A percentile compares a stretch with the other conserved stretches of the same genome.
These are phyloP conservation scores for Oxyteleia sp. DNA, from an alignment of 2,888 invertebrate species.

Conservation along the genomic window DNA sequence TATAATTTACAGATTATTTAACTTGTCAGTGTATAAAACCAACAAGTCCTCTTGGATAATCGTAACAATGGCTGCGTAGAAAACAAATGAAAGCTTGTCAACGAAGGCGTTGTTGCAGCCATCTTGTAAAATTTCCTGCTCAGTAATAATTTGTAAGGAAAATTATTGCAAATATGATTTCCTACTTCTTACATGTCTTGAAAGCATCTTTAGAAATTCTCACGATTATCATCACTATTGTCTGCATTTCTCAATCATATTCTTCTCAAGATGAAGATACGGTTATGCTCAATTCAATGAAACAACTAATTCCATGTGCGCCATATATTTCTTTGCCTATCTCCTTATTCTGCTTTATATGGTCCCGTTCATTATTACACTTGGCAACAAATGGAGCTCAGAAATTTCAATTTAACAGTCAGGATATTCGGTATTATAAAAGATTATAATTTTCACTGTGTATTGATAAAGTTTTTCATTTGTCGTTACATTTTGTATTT, in stretches of 20 bases:
- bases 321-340: conserved; percentile 24
- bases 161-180: conserved; percentile 63
- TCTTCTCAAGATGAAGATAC: conserved; percentile 66
- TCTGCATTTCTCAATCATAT: conserved; percentile 67
- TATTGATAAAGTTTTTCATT: too few relatives aligned
- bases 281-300: conserved; percentile 51
- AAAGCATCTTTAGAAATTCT: conserved; percentile 47
- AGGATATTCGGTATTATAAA: too few relatives aligned
- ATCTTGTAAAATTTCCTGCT: conserved; percentile 45
- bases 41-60: conserved; percentile 12
- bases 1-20: too few relatives aligned
- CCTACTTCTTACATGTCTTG: conserved; percentile 52
- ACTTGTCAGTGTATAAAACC: too few relatives aligned
- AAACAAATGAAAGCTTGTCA: conserved; percentile 49
- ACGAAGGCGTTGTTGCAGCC: conserved; percentile 33
- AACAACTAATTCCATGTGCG: conserved; percentile 38
- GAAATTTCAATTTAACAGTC: conserved; percentile 6
- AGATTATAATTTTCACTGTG: too few relatives aligned
- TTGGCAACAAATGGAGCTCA: not conserved
- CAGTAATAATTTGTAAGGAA: conserved; percentile 58
- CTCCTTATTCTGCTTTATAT: conserved; percentile 13
- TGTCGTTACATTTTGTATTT: too few relatives aligned
- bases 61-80: conserved; percentile 51
- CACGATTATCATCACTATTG: conserved; percentile 69
- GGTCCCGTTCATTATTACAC: conserved; percentile 12